Conservation (phyloP, 2,888 invertebrate species). For the Lordiphosa fenestrarum region DNA sequence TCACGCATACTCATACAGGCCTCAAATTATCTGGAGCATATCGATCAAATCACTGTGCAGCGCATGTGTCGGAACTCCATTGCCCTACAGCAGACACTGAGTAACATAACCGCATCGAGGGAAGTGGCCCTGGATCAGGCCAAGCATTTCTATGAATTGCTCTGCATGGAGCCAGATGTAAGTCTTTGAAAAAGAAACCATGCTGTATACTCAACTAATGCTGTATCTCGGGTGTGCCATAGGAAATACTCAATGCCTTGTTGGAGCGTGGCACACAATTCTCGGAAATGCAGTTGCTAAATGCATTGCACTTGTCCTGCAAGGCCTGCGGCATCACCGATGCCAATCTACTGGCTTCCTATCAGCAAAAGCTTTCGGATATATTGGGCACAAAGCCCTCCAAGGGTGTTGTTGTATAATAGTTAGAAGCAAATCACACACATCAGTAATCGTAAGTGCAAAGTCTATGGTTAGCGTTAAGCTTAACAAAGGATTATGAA, state of each 20-base stretch:
- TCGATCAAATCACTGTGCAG: slow-evolving; percentile 91
- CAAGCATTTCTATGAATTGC: slow-evolving; percentile 92
- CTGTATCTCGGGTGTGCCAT: slow-evolving; percentile 60
- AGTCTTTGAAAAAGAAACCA: slow-evolving; percentile 45
- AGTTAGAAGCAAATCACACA: slow-evolving; percentile 21
- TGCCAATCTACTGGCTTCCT: slow-evolving; percentile 83
- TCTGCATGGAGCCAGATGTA: slow-evolving; percentile 91
- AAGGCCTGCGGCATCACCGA: slow-evolving; percentile 83
- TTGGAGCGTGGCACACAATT: slow-evolving; percentile 94
- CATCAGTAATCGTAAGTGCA: slow-evolving; percentile 50
- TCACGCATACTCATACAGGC: slow-evolving; percentile 90
- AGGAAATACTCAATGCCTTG: slow-evolving; percentile 92
- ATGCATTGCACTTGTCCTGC: slow-evolving; percentile 90
- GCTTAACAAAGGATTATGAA: slow-evolving; percentile 45
- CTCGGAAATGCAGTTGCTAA: slow-evolving; percentile 92
- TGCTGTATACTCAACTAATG: neutral
- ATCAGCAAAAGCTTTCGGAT: slow-evolving; percentile 90
- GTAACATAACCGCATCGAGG: slow-evolving; percentile 89
- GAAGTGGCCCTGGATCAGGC: slow-evolving; percentile 94
- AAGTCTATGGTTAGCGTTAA: slow-evolving; percentile 42
- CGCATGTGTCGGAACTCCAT: slow-evolving; percentile 92
- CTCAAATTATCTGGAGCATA: slow-evolving; percentile 88
- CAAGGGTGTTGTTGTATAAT: slow-evolving; percentile 89
- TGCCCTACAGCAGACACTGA: slow-evolving; percentile 91
- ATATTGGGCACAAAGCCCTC: slow-evolving; percentile 87